These are phyloP conservation scores for Anser brachyrhynchus DNA, from an alignment of 2,113 vertebrate genomes.

Conservation along the genomic window DNA sequence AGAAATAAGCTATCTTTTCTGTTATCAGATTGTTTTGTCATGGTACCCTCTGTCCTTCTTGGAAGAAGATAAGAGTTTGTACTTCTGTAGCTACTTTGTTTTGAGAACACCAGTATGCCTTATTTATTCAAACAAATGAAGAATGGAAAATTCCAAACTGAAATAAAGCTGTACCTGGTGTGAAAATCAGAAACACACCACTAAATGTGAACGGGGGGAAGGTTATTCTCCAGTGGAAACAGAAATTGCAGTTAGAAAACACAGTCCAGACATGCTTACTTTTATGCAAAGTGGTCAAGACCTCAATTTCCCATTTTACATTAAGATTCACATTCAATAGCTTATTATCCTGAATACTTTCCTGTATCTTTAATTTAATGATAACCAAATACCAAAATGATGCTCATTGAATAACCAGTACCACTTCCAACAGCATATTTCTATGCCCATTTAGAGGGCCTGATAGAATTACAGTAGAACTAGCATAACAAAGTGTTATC, in stretches of 20 bases:
- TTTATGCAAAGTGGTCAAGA: neutral
- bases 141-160: neutral
- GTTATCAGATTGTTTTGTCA: neutral
- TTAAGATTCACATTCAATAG: neutral
- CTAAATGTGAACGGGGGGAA: neutral
- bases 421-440: neutral
- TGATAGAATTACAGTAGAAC: neutral
- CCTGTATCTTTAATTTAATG: neutral
- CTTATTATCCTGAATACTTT: neutral
- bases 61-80: neutral
- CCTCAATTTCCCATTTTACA: slow-evolving; percentile 6
- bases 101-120: neutral
- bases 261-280: neutral
- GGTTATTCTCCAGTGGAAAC: neutral
- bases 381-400: neutral
- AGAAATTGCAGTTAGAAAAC: neutral
- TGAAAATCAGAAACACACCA: neutral
- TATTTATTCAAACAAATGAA: neutral
- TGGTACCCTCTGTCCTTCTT: neutral
- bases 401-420: neutral
- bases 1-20: neutral
- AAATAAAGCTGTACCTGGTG: neutral
- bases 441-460: neutral
- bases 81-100: neutral
- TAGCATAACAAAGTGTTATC: neutral